Evolutionary conservation across 2,888 invertebrate species (phyloP).

Genomic region (Spilarctia lutea): DNA sequence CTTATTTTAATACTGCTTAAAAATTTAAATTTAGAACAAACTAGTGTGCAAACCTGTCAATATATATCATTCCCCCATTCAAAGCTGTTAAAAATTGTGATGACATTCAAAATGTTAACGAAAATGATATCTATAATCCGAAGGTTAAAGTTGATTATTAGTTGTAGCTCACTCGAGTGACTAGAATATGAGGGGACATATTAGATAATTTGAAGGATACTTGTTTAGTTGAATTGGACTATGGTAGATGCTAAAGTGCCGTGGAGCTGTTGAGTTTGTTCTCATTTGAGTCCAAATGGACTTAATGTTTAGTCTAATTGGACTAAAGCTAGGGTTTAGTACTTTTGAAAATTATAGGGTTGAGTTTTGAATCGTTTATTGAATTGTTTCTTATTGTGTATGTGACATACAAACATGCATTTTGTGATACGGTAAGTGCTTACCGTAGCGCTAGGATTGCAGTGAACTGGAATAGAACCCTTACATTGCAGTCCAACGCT

Average conservation of each 20-base stretch:
- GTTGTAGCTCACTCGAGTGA: not conserved
- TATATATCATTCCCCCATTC: not conserved
- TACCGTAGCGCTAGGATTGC: not conserved
- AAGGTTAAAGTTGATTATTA: not conserved
- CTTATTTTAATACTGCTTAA: no score
- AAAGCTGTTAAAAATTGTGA: not conserved
- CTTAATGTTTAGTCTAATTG: not conserved
- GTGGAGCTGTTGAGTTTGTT: slow-evolving; percentile 16
- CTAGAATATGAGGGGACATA: slow-evolving; percentile 3
- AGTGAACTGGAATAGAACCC: not conserved
- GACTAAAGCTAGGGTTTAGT: not conserved
- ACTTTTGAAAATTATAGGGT: not conserved
- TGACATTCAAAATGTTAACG: not conserved
- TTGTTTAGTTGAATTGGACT: slow-evolving; percentile 1
- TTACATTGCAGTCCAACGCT: not conserved
- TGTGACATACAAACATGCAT: not conserved
- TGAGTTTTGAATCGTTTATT: not conserved
- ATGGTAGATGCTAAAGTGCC: slow-evolving; percentile 9
- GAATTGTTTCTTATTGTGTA: not conserved
- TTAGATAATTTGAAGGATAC: not conserved
- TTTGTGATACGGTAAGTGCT: not conserved
- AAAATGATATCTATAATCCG: not conserved
- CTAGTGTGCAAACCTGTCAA: not conserved
- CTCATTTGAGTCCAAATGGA: not conserved
- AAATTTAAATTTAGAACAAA: no score